Conservation (phyloP, 2,113 vertebrate genomes). For the Australoheros scitulus region DNA sequence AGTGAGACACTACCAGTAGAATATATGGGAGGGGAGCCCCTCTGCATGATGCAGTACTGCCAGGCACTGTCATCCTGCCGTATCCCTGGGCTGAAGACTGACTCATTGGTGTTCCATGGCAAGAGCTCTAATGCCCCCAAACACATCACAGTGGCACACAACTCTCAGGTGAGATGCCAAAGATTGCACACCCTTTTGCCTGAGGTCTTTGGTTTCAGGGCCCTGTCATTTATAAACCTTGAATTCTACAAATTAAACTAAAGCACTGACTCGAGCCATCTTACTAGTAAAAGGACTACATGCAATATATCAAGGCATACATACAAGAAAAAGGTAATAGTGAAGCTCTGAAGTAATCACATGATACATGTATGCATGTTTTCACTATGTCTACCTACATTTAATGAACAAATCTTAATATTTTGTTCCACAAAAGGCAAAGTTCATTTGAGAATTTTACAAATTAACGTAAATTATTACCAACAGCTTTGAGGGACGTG, state of each 20-base stretch:
- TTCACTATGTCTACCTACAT: too few relatives aligned
- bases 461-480: too few relatives aligned
- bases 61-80: neutral
- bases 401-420: too few relatives aligned
- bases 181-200: neutral
- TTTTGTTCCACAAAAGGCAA: too few relatives aligned
- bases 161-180: neutral
- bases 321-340: too few relatives aligned
- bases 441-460: too few relatives aligned
- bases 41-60: neutral
- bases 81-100: neutral
- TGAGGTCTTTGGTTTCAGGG: neutral
- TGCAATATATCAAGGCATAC: too few relatives aligned
- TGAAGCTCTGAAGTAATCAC: too few relatives aligned
- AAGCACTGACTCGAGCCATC: neutral
- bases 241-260: neutral
- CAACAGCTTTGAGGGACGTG: too few relatives aligned
- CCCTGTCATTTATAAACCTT: neutral
- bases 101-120: constrained; percentile 1
- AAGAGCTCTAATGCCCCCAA: neutral
- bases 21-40: neutral
- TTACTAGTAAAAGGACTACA: too few relatives aligned
- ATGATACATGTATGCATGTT: too few relatives aligned
- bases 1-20: neutral
- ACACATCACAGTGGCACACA: neutral